Base-by-base conservation (phyloP, 2,888 invertebrate genomes). In the Dolichomitus sp. region DNA sequence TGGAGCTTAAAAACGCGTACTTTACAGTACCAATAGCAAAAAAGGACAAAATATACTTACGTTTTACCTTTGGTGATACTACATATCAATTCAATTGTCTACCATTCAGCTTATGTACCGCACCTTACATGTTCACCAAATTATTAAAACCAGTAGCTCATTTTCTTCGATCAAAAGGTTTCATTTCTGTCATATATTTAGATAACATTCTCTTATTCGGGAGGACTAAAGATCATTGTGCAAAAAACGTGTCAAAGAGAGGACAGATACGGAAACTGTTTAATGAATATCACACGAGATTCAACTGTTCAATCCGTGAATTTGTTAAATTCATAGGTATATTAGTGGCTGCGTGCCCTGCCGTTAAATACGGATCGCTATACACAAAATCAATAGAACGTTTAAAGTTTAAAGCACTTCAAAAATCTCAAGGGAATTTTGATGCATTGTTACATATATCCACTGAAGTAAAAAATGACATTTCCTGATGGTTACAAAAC, bases 331-430 rank as follows among this genome's bases (percentile, higher is more conserved):
- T 85, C 23, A 37, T 82, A 27, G 84, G 82, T 11, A 83, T 45
- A 11, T 48, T 87, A 23, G 63, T 66, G 5, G 84, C 89, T 7
- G 76, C 80, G 9, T 89, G 88, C 63, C 89, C 87, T 14, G 88
- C 88, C 0, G 73, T 88, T 4, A 80, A 76, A 23, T 90, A 89
- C 83, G 85, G 88, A 0, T 86, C 80, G 84, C 77, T 84, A 1
- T 83, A 87, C n/a, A 85, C 83, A 4, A 88, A 88, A 61, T 12
- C 19, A 1, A 50, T 85, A 2, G 85, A 87, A 66, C 57, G 83
- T 52, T 57, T 75, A 23, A 87, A 87, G 59, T 84, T 63, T 63
- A 19, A 81, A 42, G 78, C 73, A 0, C 78, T 70, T 27, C 27
- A 17, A 37, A 12, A 1, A 66, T 50, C 42, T 12, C 17, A 23